Percentiles rank a stretch among this genome's conserved stretches.
phyloP scores from a whole-genome alignment of 2,113 vertebrate genomes.

The Prietella phreatophila region DNA sequence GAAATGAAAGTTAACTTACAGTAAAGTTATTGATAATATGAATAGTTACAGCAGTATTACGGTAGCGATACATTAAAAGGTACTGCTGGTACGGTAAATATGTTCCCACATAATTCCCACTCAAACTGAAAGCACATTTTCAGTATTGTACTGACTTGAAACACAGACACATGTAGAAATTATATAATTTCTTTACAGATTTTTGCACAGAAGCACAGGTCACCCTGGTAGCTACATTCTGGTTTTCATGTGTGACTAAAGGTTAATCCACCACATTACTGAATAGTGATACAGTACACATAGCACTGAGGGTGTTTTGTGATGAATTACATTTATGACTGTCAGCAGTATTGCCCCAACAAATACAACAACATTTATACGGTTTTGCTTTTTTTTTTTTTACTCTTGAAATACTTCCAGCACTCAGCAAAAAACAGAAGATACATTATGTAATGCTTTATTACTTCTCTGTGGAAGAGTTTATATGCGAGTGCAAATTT shows the following conservation, averaged over 20 bases:
- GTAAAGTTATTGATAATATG: background rate
- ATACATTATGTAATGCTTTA: background rate
- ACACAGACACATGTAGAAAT: background rate
- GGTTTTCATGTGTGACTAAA: background rate
- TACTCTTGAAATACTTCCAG: background rate
- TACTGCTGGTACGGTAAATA: background rate
- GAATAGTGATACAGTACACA: background rate
- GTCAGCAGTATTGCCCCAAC: background rate
- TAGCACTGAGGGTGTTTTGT: background rate
- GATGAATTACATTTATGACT: background rate
- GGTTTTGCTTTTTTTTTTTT: background rate
- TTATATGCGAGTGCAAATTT: background rate
- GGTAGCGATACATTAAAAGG: background rate
- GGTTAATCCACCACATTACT: background rate
- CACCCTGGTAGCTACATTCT: background rate
- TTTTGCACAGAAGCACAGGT: background rate
- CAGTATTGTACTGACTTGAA: background rate
- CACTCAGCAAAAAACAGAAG: background rate
- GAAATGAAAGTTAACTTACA: background rate
- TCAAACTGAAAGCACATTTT: background rate
- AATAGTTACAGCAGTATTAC: background rate
- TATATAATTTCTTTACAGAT: background rate
- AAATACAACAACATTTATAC: background rate
- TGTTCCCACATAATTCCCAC: too few relatives aligned
- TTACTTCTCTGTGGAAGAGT: background rate